Evolutionary conservation across 2,797 vertebrate genomes (phyloP).

Genomic region (Microctenopoma stevenorrisi): DNA sequence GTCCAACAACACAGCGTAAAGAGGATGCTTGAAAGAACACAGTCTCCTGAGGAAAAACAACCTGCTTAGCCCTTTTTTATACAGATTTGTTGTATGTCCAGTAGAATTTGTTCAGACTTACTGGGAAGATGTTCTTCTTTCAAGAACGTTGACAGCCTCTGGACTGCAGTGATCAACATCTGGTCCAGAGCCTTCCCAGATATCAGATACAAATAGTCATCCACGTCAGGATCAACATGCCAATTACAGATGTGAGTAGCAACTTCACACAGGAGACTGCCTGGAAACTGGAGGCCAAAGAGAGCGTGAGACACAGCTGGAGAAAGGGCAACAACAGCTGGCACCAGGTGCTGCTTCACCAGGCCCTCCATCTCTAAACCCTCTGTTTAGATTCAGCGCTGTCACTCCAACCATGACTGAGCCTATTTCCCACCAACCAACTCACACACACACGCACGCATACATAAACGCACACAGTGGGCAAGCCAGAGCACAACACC

Average conservation of each 20-base stretch:
- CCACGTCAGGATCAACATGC: neutral
- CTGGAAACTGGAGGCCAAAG: conserved; percentile 28
- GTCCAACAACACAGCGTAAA: too few relatives aligned
- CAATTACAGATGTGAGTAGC: neutral
- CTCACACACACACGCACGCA: conserved; percentile 20
- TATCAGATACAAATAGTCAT: conserved; percentile 4
- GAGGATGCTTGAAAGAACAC: too few relatives aligned
- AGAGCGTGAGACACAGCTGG: conserved; percentile 30
- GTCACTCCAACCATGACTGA: conserved; percentile 59
- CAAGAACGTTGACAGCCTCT: too few relatives aligned
- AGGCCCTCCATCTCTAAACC: conserved; percentile 55
- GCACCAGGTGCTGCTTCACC: conserved; percentile 55
- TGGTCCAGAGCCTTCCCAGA: neutral
- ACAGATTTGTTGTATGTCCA: too few relatives aligned
- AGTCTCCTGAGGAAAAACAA: too few relatives aligned
- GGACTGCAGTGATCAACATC: neutral
- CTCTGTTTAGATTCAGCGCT: conserved; percentile 62
- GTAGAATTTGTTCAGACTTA: too few relatives aligned
- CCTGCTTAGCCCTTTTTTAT: too few relatives aligned
- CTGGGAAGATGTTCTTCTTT: too few relatives aligned
- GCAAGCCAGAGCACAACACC: conserved; percentile 35
- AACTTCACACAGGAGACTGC: neutral
- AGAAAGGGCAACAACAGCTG: conserved; percentile 51
- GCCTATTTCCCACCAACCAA: conserved; percentile 54
- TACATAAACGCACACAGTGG: conserved; percentile 16